Evolutionary conservation across 2,888 invertebrate genomes (phyloP).

Genomic region (Folsomia manolachei): DNA sequence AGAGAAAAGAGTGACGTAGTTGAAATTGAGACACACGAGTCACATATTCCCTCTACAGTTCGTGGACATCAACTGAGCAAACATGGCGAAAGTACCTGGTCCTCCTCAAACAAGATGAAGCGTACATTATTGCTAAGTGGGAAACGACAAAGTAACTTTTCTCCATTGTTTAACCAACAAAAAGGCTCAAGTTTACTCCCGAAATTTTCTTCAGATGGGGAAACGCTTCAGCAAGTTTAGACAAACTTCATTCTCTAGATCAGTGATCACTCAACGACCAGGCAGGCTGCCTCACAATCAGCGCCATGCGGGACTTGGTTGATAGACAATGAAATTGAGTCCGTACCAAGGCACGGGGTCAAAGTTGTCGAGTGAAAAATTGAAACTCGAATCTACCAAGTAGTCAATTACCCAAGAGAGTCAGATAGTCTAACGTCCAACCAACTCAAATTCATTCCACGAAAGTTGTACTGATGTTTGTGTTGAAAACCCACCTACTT

Average conservation of each 20-base stretch:
- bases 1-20: neutral
- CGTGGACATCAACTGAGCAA: neutral
- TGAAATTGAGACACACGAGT: neutral
- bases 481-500: too few relatives aligned
- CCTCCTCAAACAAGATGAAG: neutral
- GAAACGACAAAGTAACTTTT: neutral
- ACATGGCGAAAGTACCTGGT: neutral
- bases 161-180: neutral
- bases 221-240: neutral
- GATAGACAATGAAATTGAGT: slow-evolving; percentile 8
- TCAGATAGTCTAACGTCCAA: too few relatives aligned
- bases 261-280: slow-evolving; percentile 4
- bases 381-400: neutral
- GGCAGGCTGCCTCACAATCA: neutral
- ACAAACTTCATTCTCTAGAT: neutral
- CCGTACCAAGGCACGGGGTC: neutral
- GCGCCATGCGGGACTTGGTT: neutral
- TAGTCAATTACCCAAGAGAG: too few relatives aligned
- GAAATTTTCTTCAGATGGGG: neutral
- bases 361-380: slow-evolving; percentile 5
- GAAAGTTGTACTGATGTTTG: too few relatives aligned
- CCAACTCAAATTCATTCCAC: neutral
- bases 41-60: neutral
- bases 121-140: neutral
- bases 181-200: slow-evolving; percentile 3